These are phyloP conservation scores for Lycodopsis pacificus DNA, from an alignment of 2,797 vertebrate genomes.

Conservation along the genomic window DNA sequence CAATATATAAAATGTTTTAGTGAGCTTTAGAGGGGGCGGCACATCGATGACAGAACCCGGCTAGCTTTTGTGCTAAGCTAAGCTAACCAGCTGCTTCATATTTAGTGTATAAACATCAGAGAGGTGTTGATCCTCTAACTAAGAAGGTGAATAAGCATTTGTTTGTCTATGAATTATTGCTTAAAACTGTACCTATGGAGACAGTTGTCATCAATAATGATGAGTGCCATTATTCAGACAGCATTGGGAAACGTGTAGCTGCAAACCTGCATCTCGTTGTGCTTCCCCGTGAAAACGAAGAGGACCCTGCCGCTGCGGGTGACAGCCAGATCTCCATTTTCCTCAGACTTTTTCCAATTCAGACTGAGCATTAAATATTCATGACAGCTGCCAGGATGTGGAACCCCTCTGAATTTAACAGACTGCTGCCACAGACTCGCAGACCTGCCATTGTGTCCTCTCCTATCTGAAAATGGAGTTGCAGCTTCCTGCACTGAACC, in stretches of 20 bases:
- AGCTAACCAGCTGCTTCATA: background rate
- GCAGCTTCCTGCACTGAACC: slow-evolving; percentile 46
- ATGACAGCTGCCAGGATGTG: slow-evolving; percentile 58
- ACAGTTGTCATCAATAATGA: background rate
- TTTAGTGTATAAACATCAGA: background rate
- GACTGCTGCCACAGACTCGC: slow-evolving; percentile 55
- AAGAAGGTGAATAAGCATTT: background rate
- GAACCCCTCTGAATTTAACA: slow-evolving; percentile 55
- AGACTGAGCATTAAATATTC: slow-evolving; percentile 61
- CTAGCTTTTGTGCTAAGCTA: background rate
- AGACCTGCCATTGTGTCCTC: slow-evolving; percentile 57
- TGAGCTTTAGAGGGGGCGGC: too few species aligned
- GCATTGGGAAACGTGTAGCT: background rate
- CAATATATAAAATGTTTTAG: background rate
- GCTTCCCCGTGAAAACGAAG: background rate
- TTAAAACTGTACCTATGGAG: background rate
- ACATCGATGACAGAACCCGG: background rate
- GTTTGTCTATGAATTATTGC: background rate
- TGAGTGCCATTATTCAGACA: background rate
- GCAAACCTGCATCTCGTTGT: background rate
- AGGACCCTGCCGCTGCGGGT: slow-evolving; percentile 7
- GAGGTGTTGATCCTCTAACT: background rate
- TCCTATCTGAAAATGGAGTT: slow-evolving; percentile 49
- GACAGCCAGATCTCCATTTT: slow-evolving; percentile 40
- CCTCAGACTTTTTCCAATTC: slow-evolving; percentile 39